Evolutionary conservation across 2,113 vertebrate genomes (phyloP), one percentile per base, ranked within the genome.

Genomic region (Ophthalmolycus amberensis): DNA sequence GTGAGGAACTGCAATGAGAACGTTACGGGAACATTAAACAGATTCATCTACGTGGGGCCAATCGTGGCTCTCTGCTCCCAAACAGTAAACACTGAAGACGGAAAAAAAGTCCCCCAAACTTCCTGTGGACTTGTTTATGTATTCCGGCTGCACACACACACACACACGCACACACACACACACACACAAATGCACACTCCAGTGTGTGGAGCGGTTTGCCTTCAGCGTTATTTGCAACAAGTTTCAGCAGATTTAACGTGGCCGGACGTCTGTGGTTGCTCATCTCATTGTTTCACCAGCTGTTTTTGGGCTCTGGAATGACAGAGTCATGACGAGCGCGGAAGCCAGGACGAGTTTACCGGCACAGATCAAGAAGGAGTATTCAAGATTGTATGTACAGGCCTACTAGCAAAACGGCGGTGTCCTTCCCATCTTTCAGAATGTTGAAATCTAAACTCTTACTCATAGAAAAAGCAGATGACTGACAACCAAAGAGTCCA

Each of bases 101-200:
- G n/a, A 22, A 27, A 58, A 58, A 42, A 77, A 69, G 54, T 65
- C 48, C 34, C 20, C 58, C 5, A 71, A 71, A 79, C 79, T 68
- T 88, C 71, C 82, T 85, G 82, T 75, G 44, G 15, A 48, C 74
- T 69, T 75, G 38, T 76, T 85, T 79, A 76, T 56, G 32, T 22
- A 15, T 37, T 66, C 37, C 58, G 68, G 22, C 4, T 46, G 0
- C 42, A 46, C 44, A 46, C 44, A 15, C 11, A 14, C 44, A 34
- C 34, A 42, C 40, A 42, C 40, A 42, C 40, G 11, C 40, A 42
- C 40, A 42, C 40, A 32, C 25, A 4, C 42, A 46, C 44, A 46
- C 40, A 42, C 40, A 42, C 40, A 42, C 40, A 32, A 32, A 32
- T 32, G 32, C 32, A 32, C 32, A 32, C 32, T 32, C 32, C 32